Base-by-base conservation (phyloP, 2,888 invertebrate species). In the Amaurobius ferox region DNA sequence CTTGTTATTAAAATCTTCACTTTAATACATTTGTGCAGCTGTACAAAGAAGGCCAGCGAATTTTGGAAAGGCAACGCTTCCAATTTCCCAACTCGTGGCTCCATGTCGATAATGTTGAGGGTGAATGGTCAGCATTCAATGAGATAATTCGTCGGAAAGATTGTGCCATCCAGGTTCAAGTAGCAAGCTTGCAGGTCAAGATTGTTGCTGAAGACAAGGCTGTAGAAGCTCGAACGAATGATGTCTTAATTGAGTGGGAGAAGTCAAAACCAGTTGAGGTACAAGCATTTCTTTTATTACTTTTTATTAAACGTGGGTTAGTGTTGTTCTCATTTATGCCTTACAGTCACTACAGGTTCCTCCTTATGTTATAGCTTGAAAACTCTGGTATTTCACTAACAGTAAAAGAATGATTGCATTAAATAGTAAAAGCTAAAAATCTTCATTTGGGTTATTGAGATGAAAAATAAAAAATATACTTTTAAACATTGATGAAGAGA, bases 71-170 rank as follows among this genome's bases (percentile, higher is more conserved):
- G 70, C 99, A 99, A 92, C 93, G 97, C 88, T 99, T 99, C 94
- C 99, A 99, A 92, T 99, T 99, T 92, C 99, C 99, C 13, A 94
- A 95, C 72, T 95, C 95, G 90, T 99, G 99, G 99, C 92, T 99
- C 88, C 98, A 99, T 91, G 98, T 98, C 62, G 99, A 99, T 91
- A 98, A 99, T 91, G 96, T 99, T 83, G 99, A 99, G 92, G 99
- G 99, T 0, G 99, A 99, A 93, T 99, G 99, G 99, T 96, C 97
- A 66, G 99, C 99, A 0, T 99, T 99, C 91, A 97, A 97, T 91
- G 99, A 99, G 92, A 99, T 99, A 87, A 97, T 99, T 92, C 96
- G 97, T 91, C 94, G 99, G 78, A 99, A 99, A 92, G 99, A 99
- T 91, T 96, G 97, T 0, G 96, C 97, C 61, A 98, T 98, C 90